These are phyloP conservation scores for Chromis chromis DNA, from an alignment of 2,797 vertebrate species.

Conservation along the genomic window DNA sequence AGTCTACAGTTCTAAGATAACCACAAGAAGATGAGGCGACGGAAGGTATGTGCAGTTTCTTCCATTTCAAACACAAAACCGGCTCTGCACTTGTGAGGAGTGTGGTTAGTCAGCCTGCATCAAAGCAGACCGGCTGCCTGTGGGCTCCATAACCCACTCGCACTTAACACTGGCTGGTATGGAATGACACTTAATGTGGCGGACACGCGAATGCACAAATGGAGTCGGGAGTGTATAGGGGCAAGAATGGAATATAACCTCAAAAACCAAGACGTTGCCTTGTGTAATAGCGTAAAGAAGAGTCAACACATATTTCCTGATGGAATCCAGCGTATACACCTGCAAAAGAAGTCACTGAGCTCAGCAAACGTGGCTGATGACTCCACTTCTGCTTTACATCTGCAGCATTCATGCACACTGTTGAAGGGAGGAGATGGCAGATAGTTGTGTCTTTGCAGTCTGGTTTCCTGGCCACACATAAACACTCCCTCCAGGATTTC, in stretches of 20 bases:
- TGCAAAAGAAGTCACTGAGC: neutral
- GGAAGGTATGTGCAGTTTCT: neutral
- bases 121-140: conserved; percentile 22
- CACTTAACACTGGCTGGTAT: conserved; percentile 32
- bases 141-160: conserved; percentile 25
- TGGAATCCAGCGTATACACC: neutral
- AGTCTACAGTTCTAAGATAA: neutral
- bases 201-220: neutral
- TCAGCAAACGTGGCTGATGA: neutral
- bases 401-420: neutral
- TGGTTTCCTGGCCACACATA: neutral
- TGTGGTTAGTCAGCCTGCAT: conserved; percentile 8
- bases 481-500: too few relatives aligned
- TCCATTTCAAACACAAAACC: conserved; percentile 3
- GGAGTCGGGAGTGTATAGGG: neutral
- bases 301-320: neutral
- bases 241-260: neutral
- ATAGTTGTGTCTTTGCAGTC: neutral
- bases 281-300: neutral
- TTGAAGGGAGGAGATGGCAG: neutral
- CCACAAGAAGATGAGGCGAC: neutral
- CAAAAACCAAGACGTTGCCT: neutral
- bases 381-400: neutral
- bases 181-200: neutral
- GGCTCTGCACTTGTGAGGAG: conserved; percentile 11